Base-by-base conservation (phyloP, 2,888 invertebrate species). In the Thera britannica region DNA sequence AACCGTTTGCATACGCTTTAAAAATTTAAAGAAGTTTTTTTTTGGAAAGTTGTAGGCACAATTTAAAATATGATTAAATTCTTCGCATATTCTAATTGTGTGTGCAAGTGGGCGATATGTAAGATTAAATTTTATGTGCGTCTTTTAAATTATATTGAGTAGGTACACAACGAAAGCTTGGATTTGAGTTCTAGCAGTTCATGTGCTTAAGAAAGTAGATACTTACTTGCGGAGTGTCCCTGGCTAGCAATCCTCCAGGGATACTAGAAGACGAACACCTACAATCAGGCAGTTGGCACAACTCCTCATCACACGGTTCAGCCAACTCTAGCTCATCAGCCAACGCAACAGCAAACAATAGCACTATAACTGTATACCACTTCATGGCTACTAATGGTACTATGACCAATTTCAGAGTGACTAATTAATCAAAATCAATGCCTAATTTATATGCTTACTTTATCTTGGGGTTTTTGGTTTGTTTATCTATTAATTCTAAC, bases 281-380 rank as follows among this genome's bases (percentile, higher is more conserved):
- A 80, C 95, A 95, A 57, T 89, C 76, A 0, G 95, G 95, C 0
- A 94, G 82, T 51, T 83, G 77, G 75, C 95, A 95, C 3, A 77
- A 74, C n/a, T 81, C 81, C 3, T 71, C 64, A 72, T 88, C 76
- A 78, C 94, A 94, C 1, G 70, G 23, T n/a, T 81, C 78, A 2
- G 90, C 92, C n/a, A 83, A 49, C 0, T 75, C 67, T 23, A 85
- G 66, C n/a, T 75, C 80, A 1, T 80, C 72, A 9, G 68, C 75
- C 3, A 65, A 62, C 6, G 64, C 66, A n/a, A 54, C 67, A 1
- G 61, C 65, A 3, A 55, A 62, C 7, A 72, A 59, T 38, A 68
- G 51, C n/a, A 55, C 66, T 5, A 73, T 3, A 41, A 65, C 35
- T 11, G 67, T 34, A 58, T 11, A 41, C 66, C 65, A 70, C 70